Base-by-base conservation (phyloP, 2,797 vertebrate genomes). In the Monodelphis domestica region DNA sequence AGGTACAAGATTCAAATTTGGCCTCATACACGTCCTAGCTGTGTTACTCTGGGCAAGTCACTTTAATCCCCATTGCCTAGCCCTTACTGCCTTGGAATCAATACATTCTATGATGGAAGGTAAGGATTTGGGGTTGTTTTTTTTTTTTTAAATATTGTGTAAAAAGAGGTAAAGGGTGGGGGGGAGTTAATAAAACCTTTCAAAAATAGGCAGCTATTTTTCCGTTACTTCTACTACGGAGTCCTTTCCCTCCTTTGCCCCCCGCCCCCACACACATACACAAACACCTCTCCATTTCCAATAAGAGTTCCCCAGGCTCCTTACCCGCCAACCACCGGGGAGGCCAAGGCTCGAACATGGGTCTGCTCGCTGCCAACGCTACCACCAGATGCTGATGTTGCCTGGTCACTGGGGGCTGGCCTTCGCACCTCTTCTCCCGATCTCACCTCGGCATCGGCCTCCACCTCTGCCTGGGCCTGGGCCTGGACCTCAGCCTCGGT, bases 361-460 rank as follows among this genome's bases (percentile, higher is more conserved):
- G 50, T 50, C 26, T 30, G 50, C 5, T 52, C 14, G 26, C 50
- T 51, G 84, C 45, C 21, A 3, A 29, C 17, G 2, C 45, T 1
- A 50, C 87, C 45, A 0, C 28, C 45, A 14, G 11, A 5, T 30
- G 12, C 26, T 50, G 26, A 51, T 5, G 11, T 26, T 12, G 87
- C 87, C 50, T 30, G 45, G 87, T 53, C 50, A 38, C n/a, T 52
- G 10, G 26, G 1, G 10, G 26, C 11, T 3, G 45, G 87, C 28
- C 50, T 30, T 50, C 10, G 50, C 3, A 11, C 87, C 87, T 53
- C 87, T 29, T 53, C 87, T 52, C 26, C 3, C 1, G 12, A 30
- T 29, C n/a, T 53, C 24, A 0, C 5, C 53, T 45, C 9, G 14
- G 3, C 51, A 0, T 1, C 0, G 0, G 33, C 6, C 51, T 12